Evolutionary conservation across 2,113 vertebrate genomes (phyloP), one percentile per base, ranked within the genome.

Genomic region (Osmerus mordax): DNA sequence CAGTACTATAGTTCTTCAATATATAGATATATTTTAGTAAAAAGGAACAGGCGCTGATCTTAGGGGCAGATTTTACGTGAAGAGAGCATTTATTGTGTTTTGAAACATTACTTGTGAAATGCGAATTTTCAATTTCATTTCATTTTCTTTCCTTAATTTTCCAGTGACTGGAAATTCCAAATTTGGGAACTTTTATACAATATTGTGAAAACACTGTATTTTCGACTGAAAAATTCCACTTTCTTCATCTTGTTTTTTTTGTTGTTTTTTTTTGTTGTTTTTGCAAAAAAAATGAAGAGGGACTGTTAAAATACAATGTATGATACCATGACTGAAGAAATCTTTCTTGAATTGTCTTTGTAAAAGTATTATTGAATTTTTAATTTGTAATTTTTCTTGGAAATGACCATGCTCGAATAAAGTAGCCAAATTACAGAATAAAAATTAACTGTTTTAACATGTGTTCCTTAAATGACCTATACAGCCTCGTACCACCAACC

Each of bases 21-120:
- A 99, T 97, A 98, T 98, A 99, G 97, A 98, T 99, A 98, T 99
- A 99, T 99, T 99, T 99, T 99, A 99, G 97, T 99, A 99, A 98
- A 99, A 99, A 96, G 95, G 95, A 98, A 97, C 96, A 96, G 96
- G 95, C 94, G 94, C 97, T 94, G 95, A 97, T 97, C 96, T 97
- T 97, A 96, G 95, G 96, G 95, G 96, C 95, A 97, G 97, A 98
- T 97, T 97, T 98, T 98, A 98, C 94, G 95, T 96, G 97, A 98
- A 97, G 95, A 99, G 96, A 98, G 96, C 97, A 98, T 99, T 98
- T 99, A 99, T 99, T 99, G 97, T 99, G 97, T 98, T 98, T 98
- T 98, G 95, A 95, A 95, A 98, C 96, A 97, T 99, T 95, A 95
- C 94, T 95, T 98, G 97, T 99, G 95, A 99, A 95, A 97, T 96